A percentile compares a stretch with the other conserved stretches of the same genome.
phyloP scores from a whole-genome alignment of 2,888 invertebrate species.

The Microdon myrmicae region DNA sequence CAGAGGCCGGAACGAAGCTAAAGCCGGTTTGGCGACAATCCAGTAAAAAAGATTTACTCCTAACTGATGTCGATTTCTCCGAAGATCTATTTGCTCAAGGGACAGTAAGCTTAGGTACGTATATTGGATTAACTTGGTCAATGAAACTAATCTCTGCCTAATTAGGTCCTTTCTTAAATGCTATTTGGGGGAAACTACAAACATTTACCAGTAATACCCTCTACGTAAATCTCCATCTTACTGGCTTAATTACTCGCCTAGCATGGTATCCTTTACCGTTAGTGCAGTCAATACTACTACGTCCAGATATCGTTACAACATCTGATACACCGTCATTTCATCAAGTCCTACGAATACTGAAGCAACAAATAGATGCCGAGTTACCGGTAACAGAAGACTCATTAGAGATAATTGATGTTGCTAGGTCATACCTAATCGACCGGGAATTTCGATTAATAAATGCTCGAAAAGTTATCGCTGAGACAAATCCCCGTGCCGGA shows the following conservation, averaged over 20 bases:
- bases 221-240: constrained; percentile 86
- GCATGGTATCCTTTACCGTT: constrained; percentile 91
- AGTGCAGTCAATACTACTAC: constrained; percentile 86
- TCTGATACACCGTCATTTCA: constrained; percentile 91
- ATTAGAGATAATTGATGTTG: constrained; percentile 77
- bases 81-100: constrained; percentile 67
- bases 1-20: constrained; percentile 36
- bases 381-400: constrained; percentile 70
- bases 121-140: background rate
- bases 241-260: constrained; percentile 85
- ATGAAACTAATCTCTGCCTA: background rate
- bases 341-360: constrained; percentile 85
- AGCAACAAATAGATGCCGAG: constrained; percentile 87
- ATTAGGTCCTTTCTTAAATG: constrained; percentile 82
- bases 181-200: constrained; percentile 83
- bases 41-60: constrained; percentile 59
- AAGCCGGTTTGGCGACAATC: constrained; percentile 63
- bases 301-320: constrained; percentile 85
- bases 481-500: constrained; percentile 34
- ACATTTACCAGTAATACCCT: constrained; percentile 85
- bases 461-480: constrained; percentile 68
- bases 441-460: constrained; percentile 82
- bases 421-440: constrained; percentile 80
- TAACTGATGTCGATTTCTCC: constrained; percentile 66
- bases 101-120: constrained; percentile 65